Evolutionary conservation across 1,140 invertebrate genomes (phyloP).

Genomic region (Scylla paramamosain): DNA sequence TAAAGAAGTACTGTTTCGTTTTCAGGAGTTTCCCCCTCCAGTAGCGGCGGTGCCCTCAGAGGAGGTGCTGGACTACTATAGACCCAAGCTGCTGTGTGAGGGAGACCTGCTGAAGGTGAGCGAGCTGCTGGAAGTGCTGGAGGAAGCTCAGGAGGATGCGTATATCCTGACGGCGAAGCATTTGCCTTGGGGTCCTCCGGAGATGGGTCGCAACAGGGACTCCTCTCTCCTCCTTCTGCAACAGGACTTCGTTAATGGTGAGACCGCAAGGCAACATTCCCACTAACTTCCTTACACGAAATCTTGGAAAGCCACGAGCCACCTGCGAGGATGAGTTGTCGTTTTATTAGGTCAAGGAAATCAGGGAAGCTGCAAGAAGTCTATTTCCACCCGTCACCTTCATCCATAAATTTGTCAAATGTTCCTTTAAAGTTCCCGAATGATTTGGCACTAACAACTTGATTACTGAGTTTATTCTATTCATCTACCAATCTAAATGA

Average conservation of each 20-base stretch:
- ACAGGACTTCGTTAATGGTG: conserved; percentile 56
- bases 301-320: too few species aligned
- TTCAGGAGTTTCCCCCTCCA: conserved; percentile 49
- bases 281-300: too few species aligned
- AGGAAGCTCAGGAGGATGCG: conserved; percentile 57
- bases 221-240: conserved; percentile 28
- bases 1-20: not conserved
- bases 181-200: conserved; percentile 55
- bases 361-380: not conserved
- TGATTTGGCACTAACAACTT: too few species aligned
- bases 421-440: too few species aligned
- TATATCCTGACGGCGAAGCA: not conserved
- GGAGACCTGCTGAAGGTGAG: conserved; percentile 37
- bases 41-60: conserved; percentile 23
- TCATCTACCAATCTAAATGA: too few species aligned
- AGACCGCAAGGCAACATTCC: not conserved
- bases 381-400: not conserved
- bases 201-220: conserved; percentile 41
- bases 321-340: too few species aligned
- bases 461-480: too few species aligned
- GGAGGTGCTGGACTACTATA: not conserved
- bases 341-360: too few species aligned
- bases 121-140: conserved; percentile 44
- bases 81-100: conserved; percentile 9
- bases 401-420: too few species aligned